phyloP scores from a whole-genome alignment of 2,113 vertebrate genomes.

The Pseudorasbora parva region DNA sequence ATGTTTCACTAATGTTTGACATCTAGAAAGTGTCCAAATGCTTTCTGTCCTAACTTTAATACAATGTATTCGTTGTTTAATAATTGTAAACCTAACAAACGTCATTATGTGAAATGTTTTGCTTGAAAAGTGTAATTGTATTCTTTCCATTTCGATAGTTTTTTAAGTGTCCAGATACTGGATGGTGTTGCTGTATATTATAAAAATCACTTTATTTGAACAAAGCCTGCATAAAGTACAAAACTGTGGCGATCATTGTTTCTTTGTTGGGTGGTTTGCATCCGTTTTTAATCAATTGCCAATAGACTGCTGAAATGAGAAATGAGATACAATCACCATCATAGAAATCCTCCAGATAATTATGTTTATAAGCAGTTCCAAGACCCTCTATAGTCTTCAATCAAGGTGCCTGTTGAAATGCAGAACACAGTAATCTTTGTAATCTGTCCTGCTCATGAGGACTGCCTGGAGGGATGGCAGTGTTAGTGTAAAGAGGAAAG shows the following conservation, averaged over 20 bases:
- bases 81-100: not conserved
- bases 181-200: not conserved
- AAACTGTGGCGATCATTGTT: not conserved
- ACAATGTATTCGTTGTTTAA: slow-evolving; percentile 6
- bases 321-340: slow-evolving; percentile 27
- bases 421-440: slow-evolving; percentile 59
- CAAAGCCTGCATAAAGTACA: not conserved
- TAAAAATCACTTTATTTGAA: not conserved
- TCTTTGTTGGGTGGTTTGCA: slow-evolving; percentile 12
- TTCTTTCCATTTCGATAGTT: not conserved
- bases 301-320: slow-evolving; percentile 36
- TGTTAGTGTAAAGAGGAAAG: slow-evolving; percentile 26
- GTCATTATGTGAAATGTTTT: slow-evolving; percentile 28
- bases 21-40: slow-evolving; percentile 3
- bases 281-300: slow-evolving; percentile 34
- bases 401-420: slow-evolving; percentile 20
- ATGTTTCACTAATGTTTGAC: slow-evolving; percentile 26
- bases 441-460: slow-evolving; percentile 18
- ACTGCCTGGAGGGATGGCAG: not conserved
- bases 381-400: slow-evolving; percentile 18
- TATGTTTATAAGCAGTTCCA: slow-evolving; percentile 28
- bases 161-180: not conserved
- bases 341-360: slow-evolving; percentile 27
- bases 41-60: not conserved
- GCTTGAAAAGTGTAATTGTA: slow-evolving; percentile 34